phyloP scores from a whole-genome alignment of 2,888 invertebrate genomes.

The Strigamia maritima region DNA sequence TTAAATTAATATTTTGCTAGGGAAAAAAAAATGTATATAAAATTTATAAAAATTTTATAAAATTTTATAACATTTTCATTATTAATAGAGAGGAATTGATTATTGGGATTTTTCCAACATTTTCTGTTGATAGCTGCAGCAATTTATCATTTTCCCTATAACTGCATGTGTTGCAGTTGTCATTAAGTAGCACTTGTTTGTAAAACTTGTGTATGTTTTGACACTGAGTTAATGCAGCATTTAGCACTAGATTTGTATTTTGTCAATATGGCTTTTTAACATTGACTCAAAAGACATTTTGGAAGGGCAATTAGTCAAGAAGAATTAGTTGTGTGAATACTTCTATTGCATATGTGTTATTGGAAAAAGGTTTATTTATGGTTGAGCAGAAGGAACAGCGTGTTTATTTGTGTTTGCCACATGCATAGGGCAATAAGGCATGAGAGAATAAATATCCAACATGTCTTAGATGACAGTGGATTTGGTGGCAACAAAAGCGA shows the following conservation, averaged over 20 bases:
- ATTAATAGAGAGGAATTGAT: no score
- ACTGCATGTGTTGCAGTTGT: no score
- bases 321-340: not conserved
- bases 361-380: not conserved
- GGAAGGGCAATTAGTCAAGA: not conserved
- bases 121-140: no score
- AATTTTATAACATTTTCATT: no score
- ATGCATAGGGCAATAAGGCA: slow-evolving; percentile 2
- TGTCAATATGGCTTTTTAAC: no score
- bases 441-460: not conserved
- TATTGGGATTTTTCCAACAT: no score
- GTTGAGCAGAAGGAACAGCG: not conserved
- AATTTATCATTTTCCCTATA: no score
- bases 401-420: not conserved
- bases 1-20: not conserved
- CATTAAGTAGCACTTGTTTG: no score
- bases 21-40: not conserved
- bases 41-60: no score
- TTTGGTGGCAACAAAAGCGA: not conserved
- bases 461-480: not conserved
- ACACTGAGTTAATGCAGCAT: no score
- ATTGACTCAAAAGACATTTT: not conserved
- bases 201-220: no score
- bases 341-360: not conserved
- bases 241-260: no score